Evolutionary conservation across 2,888 invertebrate species (phyloP), one percentile per base, ranked within the genome.

Genomic region (Amphipoea oculea): DNA sequence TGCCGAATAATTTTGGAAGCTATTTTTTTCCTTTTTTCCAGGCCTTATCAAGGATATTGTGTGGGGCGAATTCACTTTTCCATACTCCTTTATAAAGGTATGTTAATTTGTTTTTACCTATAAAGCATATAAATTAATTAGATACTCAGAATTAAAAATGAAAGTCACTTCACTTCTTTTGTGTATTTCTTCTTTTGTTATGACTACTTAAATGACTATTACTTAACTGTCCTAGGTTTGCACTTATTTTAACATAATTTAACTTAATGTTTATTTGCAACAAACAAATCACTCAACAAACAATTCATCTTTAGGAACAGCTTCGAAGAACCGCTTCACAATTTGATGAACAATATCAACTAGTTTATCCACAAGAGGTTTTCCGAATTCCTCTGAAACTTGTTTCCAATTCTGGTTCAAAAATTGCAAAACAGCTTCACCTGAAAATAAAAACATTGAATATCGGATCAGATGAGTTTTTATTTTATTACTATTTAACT

Each of bases 51-150:
- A 96, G 91, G 96, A 97, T 82, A 95, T 96, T 69, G 93, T 96
- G 12, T 96, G 95, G 95, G 96, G 96, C 66, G 93, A 96, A 89
- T 95, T 96, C 78, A 93, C 94, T 65, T 96, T 96, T 89, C 97
- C 97, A 1, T 96, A 95, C 83, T 96, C 97, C 3, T 96, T 96
- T 90, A 79, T 97, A 68, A 96, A 96, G 94, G 97, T 97, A 94
- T 74, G 90, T 88, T 74, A 29, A n/a, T 65, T 74, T 70, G 17
- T 0, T 36, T 36, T 11, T 23, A 14, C 29, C 14, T 29, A 9
- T n/a, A n/a, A 23, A 36, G 20, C 11, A 29, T 5, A 54, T 0
- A 17, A 57, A 60, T 60, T 40, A 12, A 29, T 1, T 17, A 36
- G 6, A 2, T 29, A 42, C 1, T 20, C 48, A 20, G 23, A 54